Evolutionary conservation across 2,797 vertebrate species (phyloP).

Genomic region (Vultur gryphus): DNA sequence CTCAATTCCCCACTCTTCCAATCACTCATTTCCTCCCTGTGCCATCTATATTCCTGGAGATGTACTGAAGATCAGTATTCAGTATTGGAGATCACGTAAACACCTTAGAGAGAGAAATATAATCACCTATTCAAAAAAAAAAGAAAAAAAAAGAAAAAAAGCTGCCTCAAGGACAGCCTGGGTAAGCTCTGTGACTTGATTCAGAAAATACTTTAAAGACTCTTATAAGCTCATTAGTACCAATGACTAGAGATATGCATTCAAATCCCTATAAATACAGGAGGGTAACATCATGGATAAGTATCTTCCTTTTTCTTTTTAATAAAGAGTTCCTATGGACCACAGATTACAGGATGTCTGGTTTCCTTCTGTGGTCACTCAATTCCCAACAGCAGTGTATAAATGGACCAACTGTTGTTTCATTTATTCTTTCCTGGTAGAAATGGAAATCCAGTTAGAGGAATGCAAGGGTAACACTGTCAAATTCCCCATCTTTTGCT

Average conservation of each 20-base stretch:
- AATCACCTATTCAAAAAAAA: neutral
- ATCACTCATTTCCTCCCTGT: neutral
- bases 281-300: neutral
- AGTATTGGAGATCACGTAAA: conserved; percentile 3
- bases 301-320: neutral
- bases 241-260: neutral
- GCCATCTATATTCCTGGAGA: neutral
- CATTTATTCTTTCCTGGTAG: neutral
- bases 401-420: neutral
- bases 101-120: conserved; percentile 30
- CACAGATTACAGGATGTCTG: neutral
- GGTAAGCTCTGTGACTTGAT: neutral
- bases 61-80: neutral
- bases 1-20: conserved; percentile 21
- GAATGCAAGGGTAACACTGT: neutral
- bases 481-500: neutral
- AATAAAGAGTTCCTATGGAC: neutral
- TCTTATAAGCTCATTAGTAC: conserved; percentile 56
- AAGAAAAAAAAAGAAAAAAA: neutral
- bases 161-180: neutral
- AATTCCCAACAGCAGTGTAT: neutral
- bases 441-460: neutral
- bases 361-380: neutral
- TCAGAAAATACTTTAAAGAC: conserved; percentile 33
- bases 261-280: conserved; percentile 1